phyloP scores from a whole-genome alignment of 2,888 invertebrate genomes.

The Spodoptera picta region DNA sequence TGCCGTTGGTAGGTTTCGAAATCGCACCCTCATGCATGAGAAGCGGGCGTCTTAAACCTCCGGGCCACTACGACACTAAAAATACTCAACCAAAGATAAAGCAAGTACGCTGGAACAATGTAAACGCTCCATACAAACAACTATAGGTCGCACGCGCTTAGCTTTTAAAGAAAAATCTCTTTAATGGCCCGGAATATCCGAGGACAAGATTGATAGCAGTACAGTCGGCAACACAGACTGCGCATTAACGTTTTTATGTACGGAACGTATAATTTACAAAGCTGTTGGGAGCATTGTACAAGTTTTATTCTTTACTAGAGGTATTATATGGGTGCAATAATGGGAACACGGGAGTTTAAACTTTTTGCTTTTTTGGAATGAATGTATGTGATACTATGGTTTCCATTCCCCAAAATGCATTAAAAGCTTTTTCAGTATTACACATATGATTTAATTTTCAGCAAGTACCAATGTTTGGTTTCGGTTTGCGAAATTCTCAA shows the following conservation, averaged over 20 bases:
- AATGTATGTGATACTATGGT: no score
- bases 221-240: conserved; percentile 45
- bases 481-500: no score
- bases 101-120: conserved; percentile 17
- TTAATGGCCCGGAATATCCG: conserved; percentile 61
- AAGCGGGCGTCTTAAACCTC: no score
- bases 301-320: conserved; percentile 31
- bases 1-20: no score
- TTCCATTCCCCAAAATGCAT: no score
- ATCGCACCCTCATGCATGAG: no score
- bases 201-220: conserved; percentile 61
- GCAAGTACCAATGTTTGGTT: no score
- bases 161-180: conserved; percentile 63
- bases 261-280: conserved; percentile 33
- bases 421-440: no score
- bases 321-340: conserved; percentile 16
- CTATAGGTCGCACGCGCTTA: conserved; percentile 53
- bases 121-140: conserved; percentile 38
- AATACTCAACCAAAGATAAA: not conserved
- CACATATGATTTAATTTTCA: no score
- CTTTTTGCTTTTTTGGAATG: not conserved
- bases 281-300: conserved; percentile 38
- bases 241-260: conserved; percentile 41
- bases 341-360: conserved; percentile 10
- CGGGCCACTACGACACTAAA: no score